Percentiles rank a stretch among this genome's conserved stretches.
phyloP scores from a whole-genome alignment of 2,113 vertebrate species.

The Nothoprocta pentlandii region DNA sequence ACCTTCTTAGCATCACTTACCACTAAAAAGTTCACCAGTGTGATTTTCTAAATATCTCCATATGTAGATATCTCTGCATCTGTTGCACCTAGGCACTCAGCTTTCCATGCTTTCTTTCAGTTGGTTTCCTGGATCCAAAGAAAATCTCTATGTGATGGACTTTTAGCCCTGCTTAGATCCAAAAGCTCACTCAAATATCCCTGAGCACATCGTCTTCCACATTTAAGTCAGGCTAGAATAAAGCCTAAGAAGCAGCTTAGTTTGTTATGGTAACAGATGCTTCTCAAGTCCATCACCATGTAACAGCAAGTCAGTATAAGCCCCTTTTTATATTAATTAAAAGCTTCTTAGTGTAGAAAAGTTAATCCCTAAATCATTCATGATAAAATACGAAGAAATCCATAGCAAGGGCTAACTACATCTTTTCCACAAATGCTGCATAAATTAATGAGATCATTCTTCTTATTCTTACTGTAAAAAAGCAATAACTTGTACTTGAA shows the following conservation, averaged over 20 bases:
- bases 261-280: not conserved
- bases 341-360: not conserved
- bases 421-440: not conserved
- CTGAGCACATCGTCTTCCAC: not conserved
- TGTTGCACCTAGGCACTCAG: not conserved
- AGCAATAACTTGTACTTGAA: not conserved
- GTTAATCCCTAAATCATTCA: not conserved
- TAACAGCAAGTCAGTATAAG: not conserved
- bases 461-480: not conserved
- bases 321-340: not conserved
- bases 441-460: not conserved
- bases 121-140: not conserved
- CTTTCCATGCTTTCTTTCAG: not conserved
- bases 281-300: not conserved
- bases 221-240: not conserved
- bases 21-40: not conserved
- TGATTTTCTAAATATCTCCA: not conserved
- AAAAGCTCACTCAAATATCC: not conserved
- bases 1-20: not conserved
- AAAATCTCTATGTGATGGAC: not conserved
- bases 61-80: not conserved
- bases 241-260: not conserved
- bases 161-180: not conserved
- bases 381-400: not conserved
- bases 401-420: not conserved